These are phyloP conservation scores for Diplosoma virens DNA, from an alignment of 23 tunicate species.

Conservation along the genomic window DNA sequence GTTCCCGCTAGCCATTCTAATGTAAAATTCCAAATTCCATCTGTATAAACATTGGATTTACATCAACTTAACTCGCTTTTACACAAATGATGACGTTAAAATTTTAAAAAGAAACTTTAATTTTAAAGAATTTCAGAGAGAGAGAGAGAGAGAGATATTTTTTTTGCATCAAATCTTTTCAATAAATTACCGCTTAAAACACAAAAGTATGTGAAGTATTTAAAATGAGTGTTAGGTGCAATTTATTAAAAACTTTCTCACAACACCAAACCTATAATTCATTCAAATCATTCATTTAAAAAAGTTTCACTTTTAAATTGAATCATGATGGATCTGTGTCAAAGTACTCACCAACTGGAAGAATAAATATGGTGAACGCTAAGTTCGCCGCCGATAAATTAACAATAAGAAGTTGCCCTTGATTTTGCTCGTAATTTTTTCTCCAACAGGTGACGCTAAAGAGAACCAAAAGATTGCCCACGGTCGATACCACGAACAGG, in stretches of 20 bases:
- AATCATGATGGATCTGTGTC: no score
- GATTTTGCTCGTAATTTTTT: constrained; percentile 5
- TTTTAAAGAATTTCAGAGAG: background rate
- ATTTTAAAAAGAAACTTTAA: background rate
- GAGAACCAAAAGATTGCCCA: constrained; percentile 57
- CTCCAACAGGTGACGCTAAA: constrained; percentile 58
- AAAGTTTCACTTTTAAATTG: no score
- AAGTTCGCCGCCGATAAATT: constrained; percentile 72
- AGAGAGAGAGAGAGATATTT: background rate
- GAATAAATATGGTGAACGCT: constrained; percentile 49
- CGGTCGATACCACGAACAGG: constrained; percentile 46
- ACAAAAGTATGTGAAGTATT: no score
- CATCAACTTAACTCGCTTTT: no score
- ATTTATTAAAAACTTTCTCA: no score
- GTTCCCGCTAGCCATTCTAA: constrained; percentile 78
- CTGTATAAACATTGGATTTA: no score
- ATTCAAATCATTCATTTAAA: no score
- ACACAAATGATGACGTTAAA: background rate
- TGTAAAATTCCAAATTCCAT: constrained; percentile 79
- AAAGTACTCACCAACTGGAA: constrained; percentile 69
- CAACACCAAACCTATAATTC: no score
- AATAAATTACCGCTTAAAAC: no score
- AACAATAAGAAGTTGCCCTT: constrained; percentile 50
- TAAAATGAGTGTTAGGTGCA: no score
- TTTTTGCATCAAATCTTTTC: background rate